These are phyloP conservation scores for Octopus sinensis DNA, from an alignment of 1,140 invertebrate genomes.

Conservation along the genomic window DNA sequence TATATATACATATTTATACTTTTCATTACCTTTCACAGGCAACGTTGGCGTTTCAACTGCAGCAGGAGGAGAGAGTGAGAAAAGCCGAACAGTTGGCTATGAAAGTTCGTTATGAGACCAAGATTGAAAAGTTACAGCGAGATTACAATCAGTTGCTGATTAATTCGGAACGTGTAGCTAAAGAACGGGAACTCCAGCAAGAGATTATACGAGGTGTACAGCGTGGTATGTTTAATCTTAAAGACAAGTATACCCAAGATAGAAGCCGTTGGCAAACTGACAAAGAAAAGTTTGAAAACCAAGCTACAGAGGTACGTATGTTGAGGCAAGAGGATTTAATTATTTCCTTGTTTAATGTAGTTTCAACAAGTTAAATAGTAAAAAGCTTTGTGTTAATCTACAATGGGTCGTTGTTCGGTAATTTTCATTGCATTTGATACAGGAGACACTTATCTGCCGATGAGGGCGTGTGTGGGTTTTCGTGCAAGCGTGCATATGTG, in stretches of 20 bases:
- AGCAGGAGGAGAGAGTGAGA: slow-evolving; percentile 74
- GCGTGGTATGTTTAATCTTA: slow-evolving; percentile 42
- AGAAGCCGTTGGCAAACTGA: slow-evolving; percentile 41
- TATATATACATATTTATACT: neutral
- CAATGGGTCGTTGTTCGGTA: too few relatives aligned
- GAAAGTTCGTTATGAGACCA: slow-evolving; percentile 83
- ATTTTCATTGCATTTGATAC: too few relatives aligned
- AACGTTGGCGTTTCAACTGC: slow-evolving; percentile 62
- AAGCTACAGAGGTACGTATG: slow-evolving; percentile 40
- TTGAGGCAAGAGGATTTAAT: neutral
- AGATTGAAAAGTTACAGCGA: slow-evolving; percentile 78
- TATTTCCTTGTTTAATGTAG: too few relatives aligned
- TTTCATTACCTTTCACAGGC: slow-evolving; percentile 29
- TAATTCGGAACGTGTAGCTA: slow-evolving; percentile 75
- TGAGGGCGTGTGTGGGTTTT: too few relatives aligned
- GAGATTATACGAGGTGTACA: slow-evolving; percentile 65
- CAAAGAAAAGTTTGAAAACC: slow-evolving; percentile 32
- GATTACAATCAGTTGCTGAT: slow-evolving; percentile 78
- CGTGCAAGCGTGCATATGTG: too few relatives aligned
- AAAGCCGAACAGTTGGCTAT: slow-evolving; percentile 81
- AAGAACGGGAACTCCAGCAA: slow-evolving; percentile 85
- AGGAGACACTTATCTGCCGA: too few relatives aligned
- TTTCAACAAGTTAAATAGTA: too few relatives aligned
- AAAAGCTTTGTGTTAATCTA: too few relatives aligned
- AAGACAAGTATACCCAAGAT: slow-evolving; percentile 66